Conservation (phyloP, 2,797 vertebrate genomes). For the Rhinella marina region DNA sequence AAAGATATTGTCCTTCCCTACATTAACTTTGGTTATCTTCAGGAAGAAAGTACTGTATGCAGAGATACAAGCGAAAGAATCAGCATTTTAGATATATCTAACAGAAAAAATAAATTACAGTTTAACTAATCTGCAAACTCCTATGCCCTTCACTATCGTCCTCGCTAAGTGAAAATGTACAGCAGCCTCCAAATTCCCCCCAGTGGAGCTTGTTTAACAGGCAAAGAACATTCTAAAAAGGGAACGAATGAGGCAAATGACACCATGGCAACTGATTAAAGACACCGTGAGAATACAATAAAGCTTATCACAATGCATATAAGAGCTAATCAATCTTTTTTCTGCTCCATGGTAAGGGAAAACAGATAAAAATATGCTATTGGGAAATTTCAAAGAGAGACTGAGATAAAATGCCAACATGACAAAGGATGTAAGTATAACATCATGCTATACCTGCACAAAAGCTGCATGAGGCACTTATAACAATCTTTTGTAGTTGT, state of each 20-base stretch:
- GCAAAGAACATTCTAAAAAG: conserved; percentile 32
- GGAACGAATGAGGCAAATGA: conserved; percentile 45
- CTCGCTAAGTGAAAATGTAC: conserved; percentile 29
- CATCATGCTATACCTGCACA: background rate
- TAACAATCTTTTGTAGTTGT: too few species aligned
- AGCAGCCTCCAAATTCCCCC: conserved; percentile 36
- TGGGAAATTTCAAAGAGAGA: conserved; percentile 33
- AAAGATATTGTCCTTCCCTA: background rate
- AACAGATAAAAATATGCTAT: conserved; percentile 34
- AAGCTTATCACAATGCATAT: conserved; percentile 54
- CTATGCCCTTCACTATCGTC: conserved; percentile 46
- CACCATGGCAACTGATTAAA: conserved; percentile 62
- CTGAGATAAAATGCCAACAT: background rate
- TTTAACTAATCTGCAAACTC: conserved; percentile 21
- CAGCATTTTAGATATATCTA: conserved; percentile 6
- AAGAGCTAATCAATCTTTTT: conserved; percentile 57
- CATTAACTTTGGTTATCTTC: background rate
- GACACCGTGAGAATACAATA: conserved; percentile 48
- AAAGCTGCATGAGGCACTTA: background rate
- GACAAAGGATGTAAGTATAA: background rate
- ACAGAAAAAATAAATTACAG: background rate
- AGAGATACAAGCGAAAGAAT: background rate
- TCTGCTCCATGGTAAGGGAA: conserved; percentile 20
- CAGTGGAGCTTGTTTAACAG: conserved; percentile 50
- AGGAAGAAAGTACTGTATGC: background rate